A percentile compares a stretch with the other conserved stretches of the same genome.
Evolutionary conservation across 1,140 invertebrate genomes (phyloP).

Genomic region (Palaemon carinicauda): DNA sequence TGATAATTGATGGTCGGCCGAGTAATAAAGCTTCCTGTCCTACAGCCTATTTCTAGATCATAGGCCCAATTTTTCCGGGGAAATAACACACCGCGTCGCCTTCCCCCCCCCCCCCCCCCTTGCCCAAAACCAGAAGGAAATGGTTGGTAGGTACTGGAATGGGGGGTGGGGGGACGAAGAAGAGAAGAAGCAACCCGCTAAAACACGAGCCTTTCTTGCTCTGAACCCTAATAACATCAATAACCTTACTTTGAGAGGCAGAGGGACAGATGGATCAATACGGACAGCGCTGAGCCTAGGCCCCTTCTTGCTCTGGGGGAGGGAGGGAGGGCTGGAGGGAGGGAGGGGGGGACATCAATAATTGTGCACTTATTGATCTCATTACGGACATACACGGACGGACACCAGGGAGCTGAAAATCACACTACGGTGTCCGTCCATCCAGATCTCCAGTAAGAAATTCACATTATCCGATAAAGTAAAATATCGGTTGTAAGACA

Average conservation of each 20-base stretch:
- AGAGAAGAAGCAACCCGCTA: too few relatives aligned
- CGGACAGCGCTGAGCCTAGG: background rate
- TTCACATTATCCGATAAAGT: too few relatives aligned
- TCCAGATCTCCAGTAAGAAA: background rate
- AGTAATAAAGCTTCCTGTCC: background rate
- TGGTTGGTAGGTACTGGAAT: too few relatives aligned
- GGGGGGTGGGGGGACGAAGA: too few relatives aligned
- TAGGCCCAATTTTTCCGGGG: background rate
- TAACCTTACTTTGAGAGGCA: background rate
- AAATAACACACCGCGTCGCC: background rate
- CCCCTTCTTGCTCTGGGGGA: background rate
- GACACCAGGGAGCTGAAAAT: background rate
- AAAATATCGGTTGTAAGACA: too few relatives aligned
- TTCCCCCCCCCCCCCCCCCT: too few relatives aligned
- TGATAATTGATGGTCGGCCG: too few relatives aligned
- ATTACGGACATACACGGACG: background rate
- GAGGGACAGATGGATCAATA: slow-evolving; percentile 6
- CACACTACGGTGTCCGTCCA: background rate
- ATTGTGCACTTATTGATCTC: slow-evolving; percentile 17
- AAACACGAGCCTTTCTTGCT: background rate
- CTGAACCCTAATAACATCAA: slow-evolving; percentile 1
- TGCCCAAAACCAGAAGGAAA: background rate
- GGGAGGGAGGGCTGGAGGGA: too few relatives aligned
- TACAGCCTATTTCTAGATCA: background rate
- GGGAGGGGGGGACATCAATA: background rate